These are phyloP conservation scores for Melipona beecheii DNA, from an alignment of 2,888 invertebrate genomes.

Conservation along the genomic window DNA sequence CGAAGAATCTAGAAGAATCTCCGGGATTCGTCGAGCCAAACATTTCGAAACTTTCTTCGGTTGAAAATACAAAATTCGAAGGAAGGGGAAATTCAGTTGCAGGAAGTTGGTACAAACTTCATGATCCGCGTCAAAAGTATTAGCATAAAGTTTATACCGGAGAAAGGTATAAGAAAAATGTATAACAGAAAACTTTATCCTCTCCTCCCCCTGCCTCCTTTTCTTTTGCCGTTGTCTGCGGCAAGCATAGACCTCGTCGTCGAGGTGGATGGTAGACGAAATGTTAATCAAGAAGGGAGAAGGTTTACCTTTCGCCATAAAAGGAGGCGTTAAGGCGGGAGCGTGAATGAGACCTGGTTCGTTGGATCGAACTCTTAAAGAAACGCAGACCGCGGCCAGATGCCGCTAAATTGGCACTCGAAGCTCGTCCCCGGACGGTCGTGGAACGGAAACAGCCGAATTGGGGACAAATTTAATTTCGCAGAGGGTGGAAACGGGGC, in stretches of 20 bases:
- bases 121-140: neutral
- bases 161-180: neutral
- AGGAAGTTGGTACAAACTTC: neutral
- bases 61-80: neutral
- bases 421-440: slow-evolving; percentile 63
- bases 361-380: slow-evolving; percentile 72
- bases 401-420: slow-evolving; percentile 79
- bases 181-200: neutral
- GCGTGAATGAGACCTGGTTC: slow-evolving; percentile 49
- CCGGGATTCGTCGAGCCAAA: neutral
- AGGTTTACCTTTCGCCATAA: slow-evolving; percentile 66
- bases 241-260: too few species aligned
- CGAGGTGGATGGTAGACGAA: neutral
- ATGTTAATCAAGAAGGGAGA: slow-evolving; percentile 50
- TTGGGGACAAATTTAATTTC: slow-evolving; percentile 78
- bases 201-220: neutral
- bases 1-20: neutral
- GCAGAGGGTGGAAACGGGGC: slow-evolving; percentile 49
- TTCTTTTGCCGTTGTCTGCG: neutral
- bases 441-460: slow-evolving; percentile 76
- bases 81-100: neutral
- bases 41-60: neutral
- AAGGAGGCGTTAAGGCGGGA: slow-evolving; percentile 59
- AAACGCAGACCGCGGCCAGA: slow-evolving; percentile 77
- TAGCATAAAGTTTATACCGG: neutral